Evolutionary conservation across 2,888 invertebrate genomes (phyloP).

Genomic region (Drosophila stalkeri): DNA sequence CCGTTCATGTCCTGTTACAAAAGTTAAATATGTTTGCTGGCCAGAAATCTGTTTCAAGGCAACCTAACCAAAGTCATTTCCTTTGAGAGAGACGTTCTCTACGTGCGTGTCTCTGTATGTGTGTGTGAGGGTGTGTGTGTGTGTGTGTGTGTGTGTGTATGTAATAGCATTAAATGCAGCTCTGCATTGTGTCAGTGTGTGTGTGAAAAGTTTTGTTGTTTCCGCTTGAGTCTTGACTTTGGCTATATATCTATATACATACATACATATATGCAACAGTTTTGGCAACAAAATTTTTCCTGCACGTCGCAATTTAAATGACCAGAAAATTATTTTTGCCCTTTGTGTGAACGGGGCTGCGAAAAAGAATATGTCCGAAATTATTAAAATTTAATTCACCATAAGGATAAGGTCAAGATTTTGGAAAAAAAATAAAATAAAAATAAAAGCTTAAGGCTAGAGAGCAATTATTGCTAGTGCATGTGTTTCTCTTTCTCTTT

Average conservation of each 20-base stretch:
- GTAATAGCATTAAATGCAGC: no score
- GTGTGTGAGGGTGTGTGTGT: slow-evolving; percentile 18
- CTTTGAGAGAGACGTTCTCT: slow-evolving; percentile 38
- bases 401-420: background rate
- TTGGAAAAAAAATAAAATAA: background rate
- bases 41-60: slow-evolving; percentile 26
- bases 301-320: slow-evolving; percentile 26
- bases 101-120: background rate
- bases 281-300: slow-evolving; percentile 25
- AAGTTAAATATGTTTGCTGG: slow-evolving; percentile 40
- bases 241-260: slow-evolving; percentile 5
- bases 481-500: no score
- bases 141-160: slow-evolving; percentile 7
- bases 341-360: background rate
- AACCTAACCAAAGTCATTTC: slow-evolving; percentile 33
- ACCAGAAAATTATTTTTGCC: slow-evolving; percentile 39
- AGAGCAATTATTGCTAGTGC: background rate
- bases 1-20: slow-evolving; percentile 35
- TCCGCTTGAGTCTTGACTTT: slow-evolving; percentile 32
- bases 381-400: slow-evolving; percentile 12
- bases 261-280: slow-evolving; percentile 28
- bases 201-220: slow-evolving; percentile 34
- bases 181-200: slow-evolving; percentile 4
- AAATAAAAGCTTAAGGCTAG: no score
- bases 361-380: slow-evolving; percentile 9